phyloP scores from a whole-genome alignment of 2,797 vertebrate species.

The Rousettus madagascariensis region DNA sequence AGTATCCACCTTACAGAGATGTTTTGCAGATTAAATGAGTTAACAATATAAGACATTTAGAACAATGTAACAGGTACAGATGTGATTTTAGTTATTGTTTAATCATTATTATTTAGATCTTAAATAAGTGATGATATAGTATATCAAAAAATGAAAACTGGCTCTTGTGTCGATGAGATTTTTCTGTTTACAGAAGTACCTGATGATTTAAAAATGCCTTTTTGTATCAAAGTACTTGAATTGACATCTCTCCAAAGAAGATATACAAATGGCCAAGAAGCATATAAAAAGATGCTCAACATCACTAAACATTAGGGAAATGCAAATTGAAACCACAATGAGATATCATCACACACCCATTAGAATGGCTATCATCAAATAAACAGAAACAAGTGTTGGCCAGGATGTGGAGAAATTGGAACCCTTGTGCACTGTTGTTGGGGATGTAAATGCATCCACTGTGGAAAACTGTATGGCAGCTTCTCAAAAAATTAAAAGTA shows the following conservation, averaged over 20 bases:
- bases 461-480: not conserved
- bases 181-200: not conserved
- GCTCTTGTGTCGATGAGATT: not conserved
- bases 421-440: not conserved
- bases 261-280: not conserved
- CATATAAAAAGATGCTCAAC: not conserved
- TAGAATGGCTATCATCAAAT: not conserved
- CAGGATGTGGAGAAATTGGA: not conserved
- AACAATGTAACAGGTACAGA: not conserved
- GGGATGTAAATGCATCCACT: not conserved
- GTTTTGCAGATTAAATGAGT: not conserved
- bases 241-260: not conserved
- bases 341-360: not conserved
- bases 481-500: not conserved
- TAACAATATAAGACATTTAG: not conserved
- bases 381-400: not conserved
- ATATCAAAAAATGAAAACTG: not conserved
- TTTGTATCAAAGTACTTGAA: not conserved
- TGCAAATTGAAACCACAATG: not conserved
- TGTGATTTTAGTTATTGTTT: not conserved
- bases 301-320: not conserved
- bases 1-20: not conserved
- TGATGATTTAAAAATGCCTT: not conserved
- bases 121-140: not conserved
- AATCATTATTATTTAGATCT: constrained; percentile 4